A percentile compares a stretch with the other conserved stretches of the same genome.
Conservation (phyloP, 2,113 vertebrate genomes). For the Lynx canadensis region DNA sequence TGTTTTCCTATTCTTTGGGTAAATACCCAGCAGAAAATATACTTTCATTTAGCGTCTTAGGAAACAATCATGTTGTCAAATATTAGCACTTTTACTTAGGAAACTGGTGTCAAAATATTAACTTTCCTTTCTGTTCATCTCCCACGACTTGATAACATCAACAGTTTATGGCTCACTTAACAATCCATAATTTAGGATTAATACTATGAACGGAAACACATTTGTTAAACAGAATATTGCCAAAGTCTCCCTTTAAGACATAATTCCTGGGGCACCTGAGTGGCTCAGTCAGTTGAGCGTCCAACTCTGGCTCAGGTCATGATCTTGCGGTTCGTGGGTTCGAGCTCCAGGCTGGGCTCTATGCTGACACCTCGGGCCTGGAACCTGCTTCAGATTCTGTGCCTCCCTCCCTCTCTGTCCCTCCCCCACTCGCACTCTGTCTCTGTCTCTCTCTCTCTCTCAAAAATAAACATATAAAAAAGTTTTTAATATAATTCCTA, state of each 20-base stretch:
- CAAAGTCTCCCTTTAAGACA: not conserved
- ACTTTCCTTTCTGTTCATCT: slow-evolving; percentile 29
- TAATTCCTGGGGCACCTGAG: not conserved
- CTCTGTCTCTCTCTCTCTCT: no score
- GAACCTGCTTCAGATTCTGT: no score
- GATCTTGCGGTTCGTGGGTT: no score
- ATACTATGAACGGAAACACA: not conserved
- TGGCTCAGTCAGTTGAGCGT: no score
- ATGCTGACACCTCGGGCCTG: no score
- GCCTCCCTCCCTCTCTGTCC: no score
- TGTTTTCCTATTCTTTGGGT: not conserved
- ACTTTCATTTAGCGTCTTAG: not conserved
- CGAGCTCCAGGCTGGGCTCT: no score
- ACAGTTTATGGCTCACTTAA: not conserved
- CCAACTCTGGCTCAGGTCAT: no score
- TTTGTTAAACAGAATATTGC: not conserved
- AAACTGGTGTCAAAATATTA: not conserved
- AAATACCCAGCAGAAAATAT: not conserved
- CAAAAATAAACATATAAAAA: no score
- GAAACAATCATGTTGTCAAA: slow-evolving; percentile 1
- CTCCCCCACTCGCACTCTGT: no score
- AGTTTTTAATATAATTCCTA: no score
- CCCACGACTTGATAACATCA: not conserved
- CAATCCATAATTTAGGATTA: not conserved
- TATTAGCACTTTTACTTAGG: not conserved